Evolutionary conservation across 2,113 vertebrate genomes (phyloP).

Genomic region (Neofelis nebulosa): DNA sequence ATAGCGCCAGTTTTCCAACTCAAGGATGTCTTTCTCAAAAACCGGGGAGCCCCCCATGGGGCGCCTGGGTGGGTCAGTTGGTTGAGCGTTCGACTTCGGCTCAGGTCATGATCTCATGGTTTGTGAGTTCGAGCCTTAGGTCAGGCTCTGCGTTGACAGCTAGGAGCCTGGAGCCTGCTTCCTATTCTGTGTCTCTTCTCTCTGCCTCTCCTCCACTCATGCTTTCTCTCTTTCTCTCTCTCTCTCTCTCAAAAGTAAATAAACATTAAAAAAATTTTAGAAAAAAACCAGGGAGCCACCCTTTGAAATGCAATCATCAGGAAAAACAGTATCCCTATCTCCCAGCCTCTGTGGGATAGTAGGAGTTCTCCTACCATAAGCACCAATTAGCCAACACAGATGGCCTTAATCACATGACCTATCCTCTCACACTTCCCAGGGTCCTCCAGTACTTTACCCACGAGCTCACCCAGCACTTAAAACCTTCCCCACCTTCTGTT

Average conservation of each 20-base stretch:
- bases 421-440: rapidly evolving
- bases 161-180: too few relatives aligned
- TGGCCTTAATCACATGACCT: rapidly evolving
- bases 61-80: too few relatives aligned
- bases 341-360: background rate
- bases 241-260: too few relatives aligned
- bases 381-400: background rate
- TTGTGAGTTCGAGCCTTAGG: too few relatives aligned
- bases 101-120: too few relatives aligned
- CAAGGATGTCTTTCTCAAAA: background rate
- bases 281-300: background rate
- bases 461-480: background rate
- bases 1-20: background rate
- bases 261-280: too few relatives aligned
- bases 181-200: too few relatives aligned
- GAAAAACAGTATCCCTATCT: background rate
- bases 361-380: rapidly evolving
- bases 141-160: too few relatives aligned
- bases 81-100: too few relatives aligned
- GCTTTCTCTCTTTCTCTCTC: too few relatives aligned
- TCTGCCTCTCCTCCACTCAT: too few relatives aligned
- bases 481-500: background rate
- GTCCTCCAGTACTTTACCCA: background rate
- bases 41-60: rapidly evolving
- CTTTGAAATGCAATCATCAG: background rate